Conservation (phyloP, 2,113 vertebrate species). For the Pangasianodon hypophthalmus region DNA sequence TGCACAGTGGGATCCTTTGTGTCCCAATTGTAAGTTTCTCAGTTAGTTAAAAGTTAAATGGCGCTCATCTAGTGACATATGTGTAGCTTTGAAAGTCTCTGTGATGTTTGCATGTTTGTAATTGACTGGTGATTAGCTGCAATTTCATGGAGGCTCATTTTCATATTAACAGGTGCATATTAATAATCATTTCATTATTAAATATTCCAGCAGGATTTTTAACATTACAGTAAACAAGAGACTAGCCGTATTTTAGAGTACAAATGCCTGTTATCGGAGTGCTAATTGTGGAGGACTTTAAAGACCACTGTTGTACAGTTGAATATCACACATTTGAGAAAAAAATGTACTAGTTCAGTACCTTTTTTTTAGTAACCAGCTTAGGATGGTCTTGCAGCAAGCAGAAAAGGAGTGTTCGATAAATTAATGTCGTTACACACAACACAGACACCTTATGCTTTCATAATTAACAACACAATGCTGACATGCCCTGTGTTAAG, state of each 20-base stretch:
- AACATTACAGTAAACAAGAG: background rate
- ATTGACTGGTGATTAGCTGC: background rate
- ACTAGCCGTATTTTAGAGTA: background rate
- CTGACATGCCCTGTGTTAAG: slow-evolving; percentile 66
- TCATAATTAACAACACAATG: slow-evolving; percentile 70
- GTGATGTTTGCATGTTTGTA: background rate
- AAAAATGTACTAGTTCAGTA: background rate
- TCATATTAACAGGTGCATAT: background rate
- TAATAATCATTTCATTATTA: background rate
- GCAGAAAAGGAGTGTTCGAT: background rate
- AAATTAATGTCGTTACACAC: slow-evolving; percentile 33
- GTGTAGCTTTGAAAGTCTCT: background rate
- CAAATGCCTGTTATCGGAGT: background rate
- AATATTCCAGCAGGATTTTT: background rate
- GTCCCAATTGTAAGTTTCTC: background rate
- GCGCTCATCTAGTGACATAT: background rate
- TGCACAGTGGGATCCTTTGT: background rate
- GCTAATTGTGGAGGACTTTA: background rate
- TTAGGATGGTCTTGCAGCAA: background rate
- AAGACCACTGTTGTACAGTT: background rate
- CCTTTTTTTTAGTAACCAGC: background rate
- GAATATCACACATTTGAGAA: background rate
- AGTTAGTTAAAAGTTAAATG: background rate
- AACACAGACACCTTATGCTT: slow-evolving; percentile 54
- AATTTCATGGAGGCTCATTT: background rate